A percentile compares a stretch with the other conserved stretches of the same genome.
phyloP scores from a whole-genome alignment of 2,888 invertebrate species.

The Chydorus sphaericus region DNA sequence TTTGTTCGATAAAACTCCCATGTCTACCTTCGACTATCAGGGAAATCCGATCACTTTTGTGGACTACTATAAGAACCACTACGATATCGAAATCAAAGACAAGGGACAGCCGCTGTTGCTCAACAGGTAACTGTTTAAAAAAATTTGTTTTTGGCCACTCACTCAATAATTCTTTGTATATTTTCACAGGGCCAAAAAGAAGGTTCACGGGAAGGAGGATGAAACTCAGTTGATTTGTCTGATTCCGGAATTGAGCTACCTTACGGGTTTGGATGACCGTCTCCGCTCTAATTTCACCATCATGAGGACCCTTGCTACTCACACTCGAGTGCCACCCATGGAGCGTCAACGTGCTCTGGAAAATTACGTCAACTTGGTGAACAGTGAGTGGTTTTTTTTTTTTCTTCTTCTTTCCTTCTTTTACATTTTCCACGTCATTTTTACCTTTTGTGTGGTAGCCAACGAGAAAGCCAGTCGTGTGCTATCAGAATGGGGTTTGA shows the following conservation, averaged over 20 bases:
- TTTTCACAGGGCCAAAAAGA: constrained; percentile 6
- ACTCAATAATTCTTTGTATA: not conserved
- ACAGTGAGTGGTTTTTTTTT: constrained; percentile 20
- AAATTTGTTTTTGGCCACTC: not conserved
- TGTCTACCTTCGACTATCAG: not conserved
- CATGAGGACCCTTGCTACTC: constrained; percentile 67
- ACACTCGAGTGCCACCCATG: constrained; percentile 65
- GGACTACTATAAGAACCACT: constrained; percentile 67
- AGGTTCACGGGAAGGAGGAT: constrained; percentile 16
- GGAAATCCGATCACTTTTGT: constrained; percentile 39
- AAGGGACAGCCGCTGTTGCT: constrained; percentile 59
- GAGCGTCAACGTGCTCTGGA: constrained; percentile 53
- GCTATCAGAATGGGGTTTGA: constrained; percentile 66
- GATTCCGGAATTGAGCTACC: constrained; percentile 74
- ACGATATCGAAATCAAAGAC: constrained; percentile 59
- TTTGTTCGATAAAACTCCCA: constrained; percentile 44
- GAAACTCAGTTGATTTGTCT: constrained; percentile 34
- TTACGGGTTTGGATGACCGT: constrained; percentile 76
- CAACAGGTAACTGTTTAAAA: constrained; percentile 31
- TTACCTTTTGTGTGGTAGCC: no score
- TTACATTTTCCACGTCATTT: no score
- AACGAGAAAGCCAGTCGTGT: constrained; percentile 49
- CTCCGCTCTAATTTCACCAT: constrained; percentile 64
- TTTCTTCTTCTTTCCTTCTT: no score
- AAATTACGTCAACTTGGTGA: constrained; percentile 32